Base-by-base conservation (phyloP, 2,888 invertebrate genomes). In the Drosophila anomalata region DNA sequence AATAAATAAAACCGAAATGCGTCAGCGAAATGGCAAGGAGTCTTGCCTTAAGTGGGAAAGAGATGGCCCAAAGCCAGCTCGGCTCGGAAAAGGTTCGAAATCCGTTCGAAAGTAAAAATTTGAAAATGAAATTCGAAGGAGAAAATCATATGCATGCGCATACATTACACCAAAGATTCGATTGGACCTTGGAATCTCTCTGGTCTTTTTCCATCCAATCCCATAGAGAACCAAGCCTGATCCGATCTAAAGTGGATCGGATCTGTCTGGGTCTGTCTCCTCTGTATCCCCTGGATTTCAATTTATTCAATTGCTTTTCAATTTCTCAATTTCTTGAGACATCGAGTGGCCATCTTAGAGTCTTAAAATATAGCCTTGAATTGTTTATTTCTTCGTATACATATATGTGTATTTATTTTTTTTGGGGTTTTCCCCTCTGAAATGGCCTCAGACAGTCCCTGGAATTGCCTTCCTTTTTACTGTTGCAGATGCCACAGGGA, bases 81-180 rank as follows among this genome's bases (percentile, higher is more conserved):
- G 17, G 50, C 8, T 5, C 12, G 9, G 14, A 56, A 33, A 48
- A 20, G 42, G 14, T 36, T 36, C 36, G 14, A 36, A 36, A 36
- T 42, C 41, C 20, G 41, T 42, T 20, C 20, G 44, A 44, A 44
- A 44, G 55, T 22, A 12, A 33, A 55, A 52, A 56, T 56, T 56
- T 56, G 47, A 66, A 70, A 62, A 59, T 53, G 59, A 56, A 63
- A 81, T 72, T 78, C 59, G 61, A 67, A 81, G 8, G 44, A 22
- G 24, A 42, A 39, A 36, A 57, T 48, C 39, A n/a, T 48, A 72
- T 42, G 41, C 41, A 42, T 63, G 48, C 65, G 60, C 73, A 63
- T 63, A 58, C 24, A 48, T 52, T 59, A 72, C 51, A 55, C 55
- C 59, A 56, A 29, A 53, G 58, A 51, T 33, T 17, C 41, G n/a